Base-by-base conservation (phyloP, 1,140 invertebrate species). In the Eulimnadia texana region DNA sequence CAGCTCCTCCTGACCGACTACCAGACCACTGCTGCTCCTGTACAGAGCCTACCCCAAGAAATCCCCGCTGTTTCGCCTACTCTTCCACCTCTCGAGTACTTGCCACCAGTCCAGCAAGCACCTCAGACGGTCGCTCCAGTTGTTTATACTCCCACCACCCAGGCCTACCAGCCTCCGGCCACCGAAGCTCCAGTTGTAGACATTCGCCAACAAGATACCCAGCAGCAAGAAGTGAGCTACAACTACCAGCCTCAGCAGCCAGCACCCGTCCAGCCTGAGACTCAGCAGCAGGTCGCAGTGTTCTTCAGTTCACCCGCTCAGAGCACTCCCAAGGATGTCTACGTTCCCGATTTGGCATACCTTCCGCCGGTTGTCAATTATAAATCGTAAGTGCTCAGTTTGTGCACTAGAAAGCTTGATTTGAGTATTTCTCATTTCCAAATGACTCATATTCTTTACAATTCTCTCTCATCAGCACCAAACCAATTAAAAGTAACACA, bases 291-390 rank as follows among this genome's bases (percentile, higher is more conserved):
- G n/a, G 60, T 61, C 9, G 60, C 60, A 23, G 51, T 61, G 3
- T 61, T 54, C 50, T 61, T 61, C 33, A 61, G 60, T 28, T 28
- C 60, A 33, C 60, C 60, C 13, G 49, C 58, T 13, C 58, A 49
- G n/a, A n/a, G n/a, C n/a, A n/a, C n/a, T n/a, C n/a, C n/a, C 9
- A 16, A 54, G 22, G 51, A 52, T 22, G 51, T 61, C 13, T 19
- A 50, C 13, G 42, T 51, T 54, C 60, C 60, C n/a, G 60, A 28
- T 24, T 11, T 61, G 49, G 60, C 24, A 42, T 61, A 61, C 50
- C 53, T 61, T 16, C 60, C 60, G 51, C 60, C 60, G 16, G 33
- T 42, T 42, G 33, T 42, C 33, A 42, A 42, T 42, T 42, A 42
- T 42, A 42, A 42, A 16, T 6, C 33, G 33, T 42, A 42, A 42